Conservation (phyloP, 2,888 invertebrate genomes). For the Cheilosia urbana region DNA sequence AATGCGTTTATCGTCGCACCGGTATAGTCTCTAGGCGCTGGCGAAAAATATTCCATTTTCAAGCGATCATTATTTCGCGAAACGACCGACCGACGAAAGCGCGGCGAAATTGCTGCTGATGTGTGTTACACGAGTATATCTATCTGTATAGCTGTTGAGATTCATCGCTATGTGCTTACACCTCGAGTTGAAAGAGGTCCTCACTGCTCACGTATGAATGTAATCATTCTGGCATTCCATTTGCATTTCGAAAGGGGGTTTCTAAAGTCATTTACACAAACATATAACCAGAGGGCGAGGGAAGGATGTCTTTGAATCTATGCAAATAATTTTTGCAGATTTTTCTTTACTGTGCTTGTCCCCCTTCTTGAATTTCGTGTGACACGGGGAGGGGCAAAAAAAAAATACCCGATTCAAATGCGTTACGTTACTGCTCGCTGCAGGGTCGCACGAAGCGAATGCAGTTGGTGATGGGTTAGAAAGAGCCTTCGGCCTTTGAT, state of each 20-base stretch:
- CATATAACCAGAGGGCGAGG: background rate
- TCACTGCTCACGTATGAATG: conserved; percentile 69
- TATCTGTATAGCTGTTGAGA: background rate
- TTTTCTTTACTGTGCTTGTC: conserved; percentile 17
- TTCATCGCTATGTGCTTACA: conserved; percentile 67
- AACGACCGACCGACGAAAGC: conserved; percentile 5
- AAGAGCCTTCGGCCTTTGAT: conserved; percentile 67
- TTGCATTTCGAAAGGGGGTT: conserved; percentile 67
- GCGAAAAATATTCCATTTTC: conserved; percentile 22
- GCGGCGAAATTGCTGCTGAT: conserved; percentile 2
- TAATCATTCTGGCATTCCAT: conserved; percentile 72
- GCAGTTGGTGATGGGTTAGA: conserved; percentile 55
- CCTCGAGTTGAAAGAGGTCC: conserved; percentile 59
- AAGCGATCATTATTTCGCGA: conserved; percentile 68
- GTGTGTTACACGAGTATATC: no score
- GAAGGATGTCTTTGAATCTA: conserved; percentile 57
- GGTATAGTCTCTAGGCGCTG: conserved; percentile 11
- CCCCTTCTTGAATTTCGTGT: conserved; percentile 33
- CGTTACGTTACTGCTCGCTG: conserved; percentile 19
- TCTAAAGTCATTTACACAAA: conserved; percentile 42
- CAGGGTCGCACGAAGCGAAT: conserved; percentile 18
- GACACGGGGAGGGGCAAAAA: background rate
- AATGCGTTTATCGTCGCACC: conserved; percentile 67
- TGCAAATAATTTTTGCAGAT: conserved; percentile 65
- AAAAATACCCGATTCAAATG: conserved; percentile 53